Evolutionary conservation across 1,140 invertebrate genomes (phyloP).

Genomic region (Conus betulinus): DNA sequence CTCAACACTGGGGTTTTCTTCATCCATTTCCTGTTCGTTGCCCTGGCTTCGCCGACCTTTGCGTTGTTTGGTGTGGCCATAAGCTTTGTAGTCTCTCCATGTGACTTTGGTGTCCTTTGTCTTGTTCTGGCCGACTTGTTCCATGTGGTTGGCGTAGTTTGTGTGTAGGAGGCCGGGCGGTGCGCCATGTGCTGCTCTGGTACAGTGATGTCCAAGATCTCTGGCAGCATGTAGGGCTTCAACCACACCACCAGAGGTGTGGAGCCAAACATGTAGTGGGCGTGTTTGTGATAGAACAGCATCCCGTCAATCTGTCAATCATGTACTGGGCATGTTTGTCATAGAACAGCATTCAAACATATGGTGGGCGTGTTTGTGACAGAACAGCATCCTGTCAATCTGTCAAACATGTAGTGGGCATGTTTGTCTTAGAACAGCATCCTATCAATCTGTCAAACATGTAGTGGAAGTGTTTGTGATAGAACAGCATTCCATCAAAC

Average conservation of each 20-base stretch:
- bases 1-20: neutral
- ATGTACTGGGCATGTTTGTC: neutral
- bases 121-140: constrained; percentile 51
- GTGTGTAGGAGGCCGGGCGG: constrained; percentile 63
- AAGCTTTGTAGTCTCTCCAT: neutral
- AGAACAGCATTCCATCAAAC: too few relatives aligned
- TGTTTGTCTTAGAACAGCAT: too few relatives aligned
- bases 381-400: too few relatives aligned
- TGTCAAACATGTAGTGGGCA: too few relatives aligned
- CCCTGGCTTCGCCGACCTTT: neutral
- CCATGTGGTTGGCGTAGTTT: constrained; percentile 64
- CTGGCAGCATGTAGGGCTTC: constrained; percentile 89
- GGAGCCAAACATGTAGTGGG: constrained; percentile 85
- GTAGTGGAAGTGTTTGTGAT: too few relatives aligned
- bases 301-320: constrained; percentile 71
- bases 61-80: neutral
- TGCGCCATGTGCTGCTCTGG: constrained; percentile 71
- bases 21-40: constrained; percentile 21
- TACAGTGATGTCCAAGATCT: constrained; percentile 82
- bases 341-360: neutral
- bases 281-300: constrained; percentile 75
- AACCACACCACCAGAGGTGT: constrained; percentile 93
- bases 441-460: too few relatives aligned
- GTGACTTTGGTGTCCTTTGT: neutral
- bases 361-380: neutral